Evolutionary conservation across 1,140 invertebrate genomes (phyloP).

Genomic region (Popillia japonica): DNA sequence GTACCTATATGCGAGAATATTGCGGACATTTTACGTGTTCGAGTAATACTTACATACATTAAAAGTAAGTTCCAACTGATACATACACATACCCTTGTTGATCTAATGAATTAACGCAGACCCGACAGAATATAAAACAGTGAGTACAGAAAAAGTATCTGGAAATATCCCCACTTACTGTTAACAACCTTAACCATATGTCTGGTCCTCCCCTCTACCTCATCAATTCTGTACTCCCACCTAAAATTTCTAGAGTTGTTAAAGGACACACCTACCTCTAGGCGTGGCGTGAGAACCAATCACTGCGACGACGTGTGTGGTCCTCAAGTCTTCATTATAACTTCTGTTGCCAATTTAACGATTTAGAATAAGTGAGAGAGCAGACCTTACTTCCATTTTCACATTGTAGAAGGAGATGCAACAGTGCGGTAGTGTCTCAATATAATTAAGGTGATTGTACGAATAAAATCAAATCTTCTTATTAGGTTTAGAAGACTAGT

Average conservation of each 20-base stretch:
- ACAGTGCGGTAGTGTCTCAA: constrained; percentile 40
- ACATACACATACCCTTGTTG: constrained; percentile 15
- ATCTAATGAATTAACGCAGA: constrained; percentile 16
- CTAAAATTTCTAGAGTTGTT: not conserved
- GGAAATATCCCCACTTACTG: not conserved
- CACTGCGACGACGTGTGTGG: constrained; percentile 58
- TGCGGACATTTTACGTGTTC: not conserved
- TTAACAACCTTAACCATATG: not conserved
- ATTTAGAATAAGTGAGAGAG: constrained; percentile 44
- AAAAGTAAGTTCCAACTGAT: not conserved
- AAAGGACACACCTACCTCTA: constrained; percentile 20
- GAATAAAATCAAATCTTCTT: constrained; percentile 46
- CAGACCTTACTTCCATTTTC: not conserved
- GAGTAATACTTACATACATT: not conserved
- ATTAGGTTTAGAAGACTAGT: constrained; percentile 39
- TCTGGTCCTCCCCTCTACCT: not conserved
- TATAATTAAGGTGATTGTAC: constrained; percentile 47
- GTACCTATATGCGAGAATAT: not conserved
- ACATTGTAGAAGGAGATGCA: not conserved
- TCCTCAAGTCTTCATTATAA: constrained; percentile 59
- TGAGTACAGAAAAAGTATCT: not conserved
- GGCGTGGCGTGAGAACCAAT: constrained; percentile 54
- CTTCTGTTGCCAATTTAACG: constrained; percentile 57
- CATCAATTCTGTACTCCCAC: constrained; percentile 23
- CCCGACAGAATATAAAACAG: constrained; percentile 1